A percentile compares a stretch with the other conserved stretches of the same genome.
Evolutionary conservation across 2,888 invertebrate species (phyloP).

Genomic region (Rotaria sp.): DNA sequence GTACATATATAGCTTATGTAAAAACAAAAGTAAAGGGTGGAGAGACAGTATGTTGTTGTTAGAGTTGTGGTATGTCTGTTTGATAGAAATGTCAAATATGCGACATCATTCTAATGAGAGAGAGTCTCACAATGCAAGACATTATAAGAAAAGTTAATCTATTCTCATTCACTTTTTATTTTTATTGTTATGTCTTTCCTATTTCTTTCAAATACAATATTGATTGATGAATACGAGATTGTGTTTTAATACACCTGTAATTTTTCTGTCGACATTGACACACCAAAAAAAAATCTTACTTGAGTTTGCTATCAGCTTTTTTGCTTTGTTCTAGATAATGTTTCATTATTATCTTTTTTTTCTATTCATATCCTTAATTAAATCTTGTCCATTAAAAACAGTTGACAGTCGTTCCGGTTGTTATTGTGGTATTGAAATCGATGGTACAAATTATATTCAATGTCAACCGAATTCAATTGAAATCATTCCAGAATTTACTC

Average conservation of each 20-base stretch:
- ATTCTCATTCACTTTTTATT: slow-evolving; percentile 6
- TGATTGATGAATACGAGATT: not conserved
- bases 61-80: not conserved
- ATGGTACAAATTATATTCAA: slow-evolving; percentile 28
- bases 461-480: slow-evolving; percentile 12
- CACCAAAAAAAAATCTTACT: too few relatives aligned
- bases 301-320: too few relatives aligned
- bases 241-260: not conserved
- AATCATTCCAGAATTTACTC: not conserved
- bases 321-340: not conserved
- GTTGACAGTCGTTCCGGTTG: slow-evolving; percentile 23
- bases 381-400: slow-evolving; percentile 25
- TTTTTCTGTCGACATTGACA: not conserved
- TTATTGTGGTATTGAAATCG: slow-evolving; percentile 27
- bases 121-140: not conserved
- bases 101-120: slow-evolving; percentile 24
- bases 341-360: not conserved
- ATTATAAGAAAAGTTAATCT: not conserved
- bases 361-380: not conserved
- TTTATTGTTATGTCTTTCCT: slow-evolving; percentile 19
- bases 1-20: not conserved
- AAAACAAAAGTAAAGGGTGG: slow-evolving; percentile 6
- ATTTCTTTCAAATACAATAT: not conserved
- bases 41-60: not conserved
- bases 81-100: slow-evolving; percentile 15